Evolutionary conservation across 2,888 invertebrate genomes (phyloP).

Genomic region (Perithous albicinctus): DNA sequence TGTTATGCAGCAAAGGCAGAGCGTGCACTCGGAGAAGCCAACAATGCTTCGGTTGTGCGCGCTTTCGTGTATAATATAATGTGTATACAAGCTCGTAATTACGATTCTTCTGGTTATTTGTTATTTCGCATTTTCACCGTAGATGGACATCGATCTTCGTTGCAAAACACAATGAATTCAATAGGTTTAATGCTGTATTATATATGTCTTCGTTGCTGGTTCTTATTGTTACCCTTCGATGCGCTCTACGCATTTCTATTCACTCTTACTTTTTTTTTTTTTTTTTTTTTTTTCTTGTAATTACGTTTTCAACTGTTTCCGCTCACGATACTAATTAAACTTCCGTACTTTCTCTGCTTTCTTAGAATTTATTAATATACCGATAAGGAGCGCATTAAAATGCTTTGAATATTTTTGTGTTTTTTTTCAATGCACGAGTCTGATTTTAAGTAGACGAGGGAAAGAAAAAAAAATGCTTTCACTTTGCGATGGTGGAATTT

Average conservation of each 20-base stretch:
- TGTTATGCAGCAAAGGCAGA: constrained; percentile 62
- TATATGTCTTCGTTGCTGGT: constrained; percentile 1
- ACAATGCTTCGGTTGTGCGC: no score
- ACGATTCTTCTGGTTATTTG: background rate
- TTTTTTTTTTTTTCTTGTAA: no score
- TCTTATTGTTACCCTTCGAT: constrained; percentile 1
- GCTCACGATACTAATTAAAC: background rate
- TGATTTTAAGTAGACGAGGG: background rate
- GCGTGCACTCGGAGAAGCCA: no score
- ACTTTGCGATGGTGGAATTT: background rate
- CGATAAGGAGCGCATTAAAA: background rate
- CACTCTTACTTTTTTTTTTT: constrained; percentile 21
- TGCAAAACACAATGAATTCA: constrained; percentile 14
- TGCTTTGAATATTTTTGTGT: background rate
- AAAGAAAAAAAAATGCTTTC: background rate
- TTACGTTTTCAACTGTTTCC: background rate
- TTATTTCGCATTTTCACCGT: background rate
- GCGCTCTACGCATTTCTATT: background rate
- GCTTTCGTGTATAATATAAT: no score
- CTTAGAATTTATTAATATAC: background rate
- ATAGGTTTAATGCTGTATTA: background rate
- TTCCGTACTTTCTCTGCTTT: constrained; percentile 9
- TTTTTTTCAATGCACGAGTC: background rate
- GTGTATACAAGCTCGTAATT: background rate
- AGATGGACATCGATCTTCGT: constrained; percentile 1